phyloP scores from a whole-genome alignment of 2,797 vertebrate genomes.

The Chelon auratus region DNA sequence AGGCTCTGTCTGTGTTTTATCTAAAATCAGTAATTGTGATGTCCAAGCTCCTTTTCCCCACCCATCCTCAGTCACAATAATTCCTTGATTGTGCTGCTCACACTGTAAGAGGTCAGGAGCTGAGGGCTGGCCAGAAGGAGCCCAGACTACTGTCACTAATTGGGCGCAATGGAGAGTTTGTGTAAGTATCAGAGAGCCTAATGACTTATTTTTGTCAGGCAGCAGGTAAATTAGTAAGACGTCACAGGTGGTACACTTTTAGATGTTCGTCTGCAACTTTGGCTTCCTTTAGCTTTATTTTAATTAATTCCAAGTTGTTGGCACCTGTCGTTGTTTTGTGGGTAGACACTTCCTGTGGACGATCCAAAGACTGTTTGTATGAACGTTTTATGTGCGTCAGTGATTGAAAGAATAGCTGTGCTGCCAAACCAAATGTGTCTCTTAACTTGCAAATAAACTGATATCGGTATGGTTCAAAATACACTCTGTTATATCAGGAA shows the following conservation, averaged over 20 bases:
- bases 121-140: slow-evolving; percentile 83
- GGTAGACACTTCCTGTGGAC: background rate
- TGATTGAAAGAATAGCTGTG: background rate
- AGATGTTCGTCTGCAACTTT: background rate
- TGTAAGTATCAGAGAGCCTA: slow-evolving; percentile 81
- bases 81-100: slow-evolving; percentile 85
- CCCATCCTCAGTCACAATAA: slow-evolving; percentile 50
- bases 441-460: background rate
- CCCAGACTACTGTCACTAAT: slow-evolving; percentile 85
- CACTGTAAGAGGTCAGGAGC: slow-evolving; percentile 85
- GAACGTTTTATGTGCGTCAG: background rate
- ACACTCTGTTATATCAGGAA: background rate
- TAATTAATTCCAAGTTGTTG: background rate
- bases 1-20: background rate
- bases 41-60: slow-evolving; percentile 10
- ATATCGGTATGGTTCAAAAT: background rate
- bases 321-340: background rate
- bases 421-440: background rate
- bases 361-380: too few species aligned
- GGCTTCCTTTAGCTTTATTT: background rate
- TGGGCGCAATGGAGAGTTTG: slow-evolving; percentile 83
- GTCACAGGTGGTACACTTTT: background rate
- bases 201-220: slow-evolving; percentile 26
- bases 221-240: slow-evolving; percentile 1
- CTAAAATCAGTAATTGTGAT: slow-evolving; percentile 28